Evolutionary conservation across 1,140 invertebrate genomes (phyloP), one percentile per base, ranked within the genome.

Genomic region (Steinernema feltiae): DNA sequence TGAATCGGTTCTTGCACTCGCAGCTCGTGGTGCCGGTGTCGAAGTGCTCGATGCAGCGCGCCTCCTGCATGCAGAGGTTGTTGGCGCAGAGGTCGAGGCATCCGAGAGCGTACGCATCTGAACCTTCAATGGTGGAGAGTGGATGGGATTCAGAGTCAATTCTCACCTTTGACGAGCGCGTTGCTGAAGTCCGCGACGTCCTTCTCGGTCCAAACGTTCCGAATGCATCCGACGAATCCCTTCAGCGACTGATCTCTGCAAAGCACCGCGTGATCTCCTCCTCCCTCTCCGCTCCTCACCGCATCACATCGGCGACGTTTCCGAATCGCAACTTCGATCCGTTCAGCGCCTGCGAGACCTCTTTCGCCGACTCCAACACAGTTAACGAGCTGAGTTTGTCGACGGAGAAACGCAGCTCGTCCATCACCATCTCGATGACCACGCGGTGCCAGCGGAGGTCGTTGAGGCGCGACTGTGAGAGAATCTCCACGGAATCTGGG

Each of bases 401-500:
- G 1, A 81, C 70, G 32, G 82, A 78, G 32, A 81, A 75, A 1
- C 80, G 82, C n/a, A 81, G 69, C 72, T 81, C 80, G 21, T 77
- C 82, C 27, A 70, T 32, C 24, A 75, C 63, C 2, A 81, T 63
- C 72, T 81, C 80, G 63, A 81, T 69, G 27, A 81, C 1, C 15
- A 81, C 70, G 18, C 77, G 77, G 78, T 81, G 81, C 80, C 80
- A 81, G 69, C 78, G 69, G 12, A 81, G 74, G 69, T 81, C 80
- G 69, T 84, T 81, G 12, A 81, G 71, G 35, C 74, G 53, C 3
- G 53, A 63, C 53, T 63, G 53, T 27, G 53, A 63, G 53, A 63
- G 53, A 21, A 63, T 63, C 24, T 63, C 53, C 24, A 21, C 24
- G 15, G 53, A 63, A 21, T 63, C 24, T 3, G 53, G 53, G 15